These are phyloP conservation scores for Rhinopithecus roxellana DNA, from an alignment of 2,113 vertebrate genomes.

Conservation along the genomic window DNA sequence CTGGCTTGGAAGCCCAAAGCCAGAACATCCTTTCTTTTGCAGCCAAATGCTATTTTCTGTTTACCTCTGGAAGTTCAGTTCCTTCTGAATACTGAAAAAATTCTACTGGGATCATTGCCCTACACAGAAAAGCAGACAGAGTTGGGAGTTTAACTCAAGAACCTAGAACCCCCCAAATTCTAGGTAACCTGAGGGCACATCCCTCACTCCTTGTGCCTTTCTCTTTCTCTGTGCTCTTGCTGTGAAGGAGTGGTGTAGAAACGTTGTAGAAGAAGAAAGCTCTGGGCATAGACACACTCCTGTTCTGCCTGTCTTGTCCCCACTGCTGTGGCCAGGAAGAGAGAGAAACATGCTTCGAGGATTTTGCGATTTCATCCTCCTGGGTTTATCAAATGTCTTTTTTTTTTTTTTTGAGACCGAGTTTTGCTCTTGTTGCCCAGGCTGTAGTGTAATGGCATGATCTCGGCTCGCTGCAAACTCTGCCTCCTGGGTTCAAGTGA, in stretches of 20 bases:
- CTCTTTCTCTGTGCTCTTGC: background rate
- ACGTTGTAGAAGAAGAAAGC: rapidly evolving
- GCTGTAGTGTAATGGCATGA: too few relatives aligned
- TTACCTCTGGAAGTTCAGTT: background rate
- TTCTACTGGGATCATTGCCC: background rate
- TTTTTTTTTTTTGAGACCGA: too few relatives aligned
- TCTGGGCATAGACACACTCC: background rate
- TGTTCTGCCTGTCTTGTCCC: background rate
- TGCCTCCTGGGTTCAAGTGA: too few relatives aligned
- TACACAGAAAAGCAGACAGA: background rate
- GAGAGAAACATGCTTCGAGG: background rate
- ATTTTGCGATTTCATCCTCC: background rate
- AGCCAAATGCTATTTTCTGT: background rate
- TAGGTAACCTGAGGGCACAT: background rate
- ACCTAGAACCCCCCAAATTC: too few relatives aligned
- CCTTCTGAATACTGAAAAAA: background rate
- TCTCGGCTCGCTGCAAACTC: too few relatives aligned
- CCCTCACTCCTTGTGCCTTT: background rate
- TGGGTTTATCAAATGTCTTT: background rate
- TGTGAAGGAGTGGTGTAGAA: rapidly evolving
- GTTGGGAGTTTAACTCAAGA: background rate
- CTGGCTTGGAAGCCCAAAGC: background rate
- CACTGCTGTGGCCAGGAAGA: background rate
- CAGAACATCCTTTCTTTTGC: background rate
- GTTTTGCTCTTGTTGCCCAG: too few relatives aligned